Evolutionary conservation across 1,140 invertebrate genomes (phyloP).

Genomic region (Vanessa tameamea): DNA sequence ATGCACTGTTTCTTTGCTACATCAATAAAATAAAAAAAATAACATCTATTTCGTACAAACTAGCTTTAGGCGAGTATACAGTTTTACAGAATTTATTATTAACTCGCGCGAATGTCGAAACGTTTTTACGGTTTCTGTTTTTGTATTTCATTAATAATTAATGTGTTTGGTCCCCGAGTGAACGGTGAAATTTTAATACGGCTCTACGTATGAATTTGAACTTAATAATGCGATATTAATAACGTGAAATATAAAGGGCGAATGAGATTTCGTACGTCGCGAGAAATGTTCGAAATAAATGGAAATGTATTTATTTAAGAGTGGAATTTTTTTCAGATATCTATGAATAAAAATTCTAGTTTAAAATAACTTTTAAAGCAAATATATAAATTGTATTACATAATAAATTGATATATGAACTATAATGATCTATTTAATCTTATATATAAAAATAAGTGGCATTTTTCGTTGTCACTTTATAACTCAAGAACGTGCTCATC

Average conservation of each 20-base stretch:
- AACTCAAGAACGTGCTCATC: no score
- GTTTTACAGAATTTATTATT: constrained; percentile 4
- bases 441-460: no score
- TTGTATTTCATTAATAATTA: constrained; percentile 8
- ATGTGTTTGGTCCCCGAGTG: neutral
- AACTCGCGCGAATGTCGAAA: neutral
- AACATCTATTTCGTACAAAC: neutral
- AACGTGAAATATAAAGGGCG: neutral
- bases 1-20: neutral
- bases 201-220: neutral
- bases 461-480: no score
- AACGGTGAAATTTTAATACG: constrained; percentile 1
- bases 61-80: neutral
- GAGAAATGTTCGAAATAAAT: neutral
- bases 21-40: neutral
- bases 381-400: no score
- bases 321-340: no score
- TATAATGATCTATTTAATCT: no score
- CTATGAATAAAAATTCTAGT: no score
- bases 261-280: neutral
- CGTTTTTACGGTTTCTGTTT: constrained; percentile 3
- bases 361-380: no score
- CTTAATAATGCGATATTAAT: constrained; percentile 7
- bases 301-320: no score
- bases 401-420: no score